Conservation (phyloP, 2,888 invertebrate species). For the Agonopterix heracliana region DNA sequence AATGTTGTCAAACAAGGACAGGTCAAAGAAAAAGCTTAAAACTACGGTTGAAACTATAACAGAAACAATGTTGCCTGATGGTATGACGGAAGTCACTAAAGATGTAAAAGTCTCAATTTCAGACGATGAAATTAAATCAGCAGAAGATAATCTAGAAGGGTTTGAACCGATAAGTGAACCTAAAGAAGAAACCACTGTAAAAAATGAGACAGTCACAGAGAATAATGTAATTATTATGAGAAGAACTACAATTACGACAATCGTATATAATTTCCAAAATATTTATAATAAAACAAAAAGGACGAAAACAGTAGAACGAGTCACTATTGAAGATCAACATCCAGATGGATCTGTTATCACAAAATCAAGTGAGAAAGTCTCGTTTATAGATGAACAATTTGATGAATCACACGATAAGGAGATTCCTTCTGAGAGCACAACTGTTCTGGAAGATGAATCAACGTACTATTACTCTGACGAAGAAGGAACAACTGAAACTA, state of each 20-base stretch:
- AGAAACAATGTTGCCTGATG: conserved; percentile 51
- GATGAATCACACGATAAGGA: conserved; percentile 9
- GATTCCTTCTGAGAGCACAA: neutral
- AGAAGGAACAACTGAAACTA: conserved; percentile 15
- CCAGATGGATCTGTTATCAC: conserved; percentile 46
- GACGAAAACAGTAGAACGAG: conserved; percentile 51
- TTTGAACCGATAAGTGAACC: conserved; percentile 25
- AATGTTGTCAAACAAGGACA: conserved; percentile 43
- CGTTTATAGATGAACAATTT: neutral
- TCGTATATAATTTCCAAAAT: conserved; percentile 51
- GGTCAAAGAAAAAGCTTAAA: conserved; percentile 52
- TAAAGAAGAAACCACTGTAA: conserved; percentile 5
- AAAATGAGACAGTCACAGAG: conserved; percentile 10
- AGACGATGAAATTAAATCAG: conserved; percentile 35
- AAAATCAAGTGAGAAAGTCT: conserved; percentile 23
- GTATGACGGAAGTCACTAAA: conserved; percentile 58
- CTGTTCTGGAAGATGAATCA: conserved; percentile 3
- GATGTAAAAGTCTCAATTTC: conserved; percentile 57
- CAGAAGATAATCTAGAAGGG: conserved; percentile 19
- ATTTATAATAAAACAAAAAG: conserved; percentile 35
- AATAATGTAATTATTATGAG: conserved; percentile 23
- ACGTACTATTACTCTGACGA: neutral
- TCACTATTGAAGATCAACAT: conserved; percentile 52
- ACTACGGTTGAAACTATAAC: conserved; percentile 58
- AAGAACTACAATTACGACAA: conserved; percentile 50